Evolutionary conservation across 2,113 vertebrate species (phyloP), one percentile per base, ranked within the genome.

Genomic region (Cromileptes altivelis): DNA sequence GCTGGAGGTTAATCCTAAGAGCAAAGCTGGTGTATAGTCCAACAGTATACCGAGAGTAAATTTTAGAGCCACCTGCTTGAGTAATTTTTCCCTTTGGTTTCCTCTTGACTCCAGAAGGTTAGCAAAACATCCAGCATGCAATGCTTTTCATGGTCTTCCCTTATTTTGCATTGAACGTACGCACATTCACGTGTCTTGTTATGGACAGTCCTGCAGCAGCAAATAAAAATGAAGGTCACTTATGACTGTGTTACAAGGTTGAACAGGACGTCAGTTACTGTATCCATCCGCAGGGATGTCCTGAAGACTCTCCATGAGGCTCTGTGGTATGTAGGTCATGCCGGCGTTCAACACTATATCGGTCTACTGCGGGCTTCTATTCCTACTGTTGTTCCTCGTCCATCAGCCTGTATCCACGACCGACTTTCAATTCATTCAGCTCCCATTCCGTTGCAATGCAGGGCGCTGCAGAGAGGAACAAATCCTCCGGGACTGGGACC

Each of bases 241-340:
- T 82, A 30, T 73, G 52, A 6, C 65, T 25, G 72, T 0, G 57
- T 19, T 27, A 69, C 72, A 63, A 77, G 80, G 64, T 75, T 50
- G 70, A 60, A 6, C 60, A 0, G 75, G 42, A 0, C 57, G 42
- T 40, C 77, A 72, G 57, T 72, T 14, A 13, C 25, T 47, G 57
- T 3, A 1, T 83, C 47, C 64, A 40, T 10, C 40, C 57, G 50
- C 65, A 14, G 77, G 30, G 72, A 52, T 4, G 85, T 86, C 70
- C 70, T 50, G 23, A 65, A 81, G 75, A 80, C 47, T 25, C 25
- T 67, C 80, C 81, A 8, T 37, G 40, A 55, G 81, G 81, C 82
- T 68, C 17, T 1, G 45, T 0, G 62, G n/a, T 50, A 92, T 87
- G 79, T 90, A 79, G 90, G 89, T 91, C 89, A 91, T 53, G 30